Evolutionary conservation across 2,113 vertebrate species (phyloP).

Genomic region (Myanophis thanlyinensis): DNA sequence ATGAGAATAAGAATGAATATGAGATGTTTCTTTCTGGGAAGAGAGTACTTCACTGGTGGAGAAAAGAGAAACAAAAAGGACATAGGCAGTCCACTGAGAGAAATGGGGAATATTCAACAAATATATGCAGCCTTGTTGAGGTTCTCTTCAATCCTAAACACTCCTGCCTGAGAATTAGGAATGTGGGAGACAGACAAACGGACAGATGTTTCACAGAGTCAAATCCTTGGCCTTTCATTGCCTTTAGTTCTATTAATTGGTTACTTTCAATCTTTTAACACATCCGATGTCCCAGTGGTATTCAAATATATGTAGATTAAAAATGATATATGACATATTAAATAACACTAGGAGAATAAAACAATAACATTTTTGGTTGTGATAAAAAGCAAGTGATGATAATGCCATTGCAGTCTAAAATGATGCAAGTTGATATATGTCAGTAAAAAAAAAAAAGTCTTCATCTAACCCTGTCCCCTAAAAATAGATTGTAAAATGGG

Average conservation of each 20-base stretch:
- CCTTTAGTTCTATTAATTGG: neutral
- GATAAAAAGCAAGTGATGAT: neutral
- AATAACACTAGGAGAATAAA: neutral
- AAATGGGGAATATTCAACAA: neutral
- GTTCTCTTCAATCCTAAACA: neutral
- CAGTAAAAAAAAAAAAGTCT: neutral
- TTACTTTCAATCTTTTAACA: too few species aligned
- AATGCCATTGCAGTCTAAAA: neutral
- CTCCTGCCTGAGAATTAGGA: neutral
- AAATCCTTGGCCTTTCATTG: neutral
- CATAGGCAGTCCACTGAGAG: neutral
- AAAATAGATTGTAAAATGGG: neutral
- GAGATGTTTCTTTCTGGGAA: neutral
- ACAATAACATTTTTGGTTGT: neutral
- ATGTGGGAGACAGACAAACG: neutral
- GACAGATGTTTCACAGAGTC: neutral
- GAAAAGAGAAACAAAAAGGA: neutral
- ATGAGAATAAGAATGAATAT: neutral
- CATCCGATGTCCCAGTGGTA: neutral
- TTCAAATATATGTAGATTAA: neutral
- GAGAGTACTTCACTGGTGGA: neutral
- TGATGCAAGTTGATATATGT: neutral
- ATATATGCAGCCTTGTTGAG: neutral
- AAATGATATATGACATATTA: neutral
- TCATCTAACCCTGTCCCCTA: neutral